Conservation (phyloP, 1,140 invertebrate species). For the Pseudobourletiella spinata region DNA sequence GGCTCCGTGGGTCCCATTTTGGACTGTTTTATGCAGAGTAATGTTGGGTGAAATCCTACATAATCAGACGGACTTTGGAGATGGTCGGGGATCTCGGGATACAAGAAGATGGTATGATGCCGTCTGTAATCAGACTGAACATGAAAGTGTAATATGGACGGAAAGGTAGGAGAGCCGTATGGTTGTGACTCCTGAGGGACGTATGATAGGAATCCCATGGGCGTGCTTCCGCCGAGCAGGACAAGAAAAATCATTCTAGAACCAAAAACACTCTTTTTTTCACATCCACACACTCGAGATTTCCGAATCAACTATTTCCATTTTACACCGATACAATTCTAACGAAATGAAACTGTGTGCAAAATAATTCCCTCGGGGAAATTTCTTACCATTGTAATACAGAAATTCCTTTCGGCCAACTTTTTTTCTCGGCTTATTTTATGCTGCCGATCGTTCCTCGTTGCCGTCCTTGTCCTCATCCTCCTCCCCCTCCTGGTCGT, state of each 20-base stretch:
- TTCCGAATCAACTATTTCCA: slow-evolving; percentile 28
- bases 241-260: slow-evolving; percentile 35
- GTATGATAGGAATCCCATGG: slow-evolving; percentile 27
- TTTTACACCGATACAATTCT: slow-evolving; percentile 25
- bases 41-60: slow-evolving; percentile 21
- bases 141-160: slow-evolving; percentile 19
- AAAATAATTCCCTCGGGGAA: slow-evolving; percentile 27
- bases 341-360: slow-evolving; percentile 26
- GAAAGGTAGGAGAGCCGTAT: slow-evolving; percentile 15
- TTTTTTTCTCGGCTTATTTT: slow-evolving; percentile 1
- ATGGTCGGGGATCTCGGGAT: background rate
- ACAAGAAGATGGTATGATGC: slow-evolving; percentile 14
- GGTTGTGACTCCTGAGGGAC: slow-evolving; percentile 23
- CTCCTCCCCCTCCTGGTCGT: background rate
- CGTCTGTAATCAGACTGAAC: slow-evolving; percentile 25
- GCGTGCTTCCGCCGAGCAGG: slow-evolving; percentile 23
- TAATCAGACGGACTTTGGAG: slow-evolving; percentile 14
- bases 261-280: slow-evolving; percentile 29
- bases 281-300: slow-evolving; percentile 20
- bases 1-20: no score
- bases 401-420: slow-evolving; percentile 6
- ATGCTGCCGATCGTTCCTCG: background rate
- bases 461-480: no score
- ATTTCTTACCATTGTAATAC: slow-evolving; percentile 13
- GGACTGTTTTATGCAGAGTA: slow-evolving; percentile 15